Conservation (phyloP, 2,113 vertebrate genomes). For the Gasterosteus nipponicus region DNA sequence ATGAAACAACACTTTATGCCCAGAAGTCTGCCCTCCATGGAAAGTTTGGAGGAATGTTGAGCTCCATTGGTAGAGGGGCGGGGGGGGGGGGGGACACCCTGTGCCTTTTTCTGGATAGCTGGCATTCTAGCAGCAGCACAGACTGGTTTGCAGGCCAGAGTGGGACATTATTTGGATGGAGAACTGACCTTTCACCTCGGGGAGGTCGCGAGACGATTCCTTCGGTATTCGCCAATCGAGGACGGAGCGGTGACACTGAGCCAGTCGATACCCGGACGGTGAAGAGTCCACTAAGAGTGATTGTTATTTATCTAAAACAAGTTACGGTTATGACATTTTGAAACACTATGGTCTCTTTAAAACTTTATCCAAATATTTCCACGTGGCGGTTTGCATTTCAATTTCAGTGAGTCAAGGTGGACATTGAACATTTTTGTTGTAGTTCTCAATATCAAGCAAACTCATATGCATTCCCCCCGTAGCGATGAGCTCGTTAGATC, state of each 20-base stretch:
- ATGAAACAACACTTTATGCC: conserved; percentile 38
- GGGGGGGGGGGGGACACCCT: neutral
- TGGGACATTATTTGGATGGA: conserved; percentile 50
- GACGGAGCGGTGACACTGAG: neutral
- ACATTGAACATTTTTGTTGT: too few species aligned
- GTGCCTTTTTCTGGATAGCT: conserved; percentile 38
- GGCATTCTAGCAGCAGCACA: conserved; percentile 20
- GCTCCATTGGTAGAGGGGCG: conserved; percentile 27
- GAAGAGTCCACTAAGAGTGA: too few species aligned
- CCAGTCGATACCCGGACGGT: conserved; percentile 3
- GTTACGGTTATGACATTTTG: too few species aligned
- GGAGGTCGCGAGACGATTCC: conserved; percentile 12
- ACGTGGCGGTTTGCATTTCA: too few species aligned
- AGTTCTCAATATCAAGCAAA: neutral
- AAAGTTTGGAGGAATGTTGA: conserved; percentile 55
- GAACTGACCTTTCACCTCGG: conserved; percentile 24
- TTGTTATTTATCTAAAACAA: too few species aligned
- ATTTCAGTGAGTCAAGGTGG: too few species aligned
- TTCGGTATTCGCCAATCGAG: conserved; percentile 22
- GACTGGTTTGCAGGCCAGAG: conserved; percentile 45
- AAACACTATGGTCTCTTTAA: neutral
- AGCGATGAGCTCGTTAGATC: neutral
- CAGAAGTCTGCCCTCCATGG: conserved; percentile 33
- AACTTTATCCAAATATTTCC: neutral
- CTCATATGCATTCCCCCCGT: neutral